These are phyloP conservation scores for Scomber colias DNA, from an alignment of 2,113 vertebrate genomes.

Conservation along the genomic window DNA sequence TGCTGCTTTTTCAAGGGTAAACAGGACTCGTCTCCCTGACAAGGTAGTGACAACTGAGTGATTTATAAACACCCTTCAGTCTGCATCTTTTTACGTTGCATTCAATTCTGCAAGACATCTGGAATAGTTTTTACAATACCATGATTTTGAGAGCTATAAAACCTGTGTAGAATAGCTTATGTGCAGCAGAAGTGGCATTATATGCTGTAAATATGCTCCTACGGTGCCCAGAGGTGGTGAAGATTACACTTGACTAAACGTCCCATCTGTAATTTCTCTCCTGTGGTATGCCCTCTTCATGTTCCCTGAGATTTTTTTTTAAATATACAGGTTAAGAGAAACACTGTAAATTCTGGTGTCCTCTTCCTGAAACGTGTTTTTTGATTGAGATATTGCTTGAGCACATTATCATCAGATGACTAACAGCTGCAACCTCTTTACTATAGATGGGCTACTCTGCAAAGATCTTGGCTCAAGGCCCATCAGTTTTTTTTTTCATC, in stretches of 20 bases:
- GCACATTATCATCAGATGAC: conserved; percentile 15
- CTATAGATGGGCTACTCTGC: conserved; percentile 44
- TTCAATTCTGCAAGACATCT: conserved; percentile 18
- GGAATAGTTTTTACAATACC: background rate
- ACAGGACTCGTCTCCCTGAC: conserved; percentile 73
- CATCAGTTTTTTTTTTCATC: conserved; percentile 44
- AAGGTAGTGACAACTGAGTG: conserved; percentile 60
- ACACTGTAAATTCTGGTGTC: background rate
- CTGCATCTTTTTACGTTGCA: conserved; percentile 3
- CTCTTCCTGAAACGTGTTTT: background rate
- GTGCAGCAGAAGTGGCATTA: conserved; percentile 1
- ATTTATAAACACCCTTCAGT: conserved; percentile 68
- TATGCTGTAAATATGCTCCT: conserved; percentile 13
- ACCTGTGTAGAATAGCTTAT: conserved; percentile 14
- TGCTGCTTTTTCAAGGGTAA: conserved; percentile 84
- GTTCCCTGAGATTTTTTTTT: background rate
- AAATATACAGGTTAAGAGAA: background rate
- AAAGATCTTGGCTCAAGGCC: conserved; percentile 74
- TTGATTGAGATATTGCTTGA: conserved; percentile 29
- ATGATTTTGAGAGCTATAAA: background rate
- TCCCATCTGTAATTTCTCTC: background rate
- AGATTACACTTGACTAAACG: background rate
- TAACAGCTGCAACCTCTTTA: conserved; percentile 67
- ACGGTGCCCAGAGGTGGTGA: conserved; percentile 5
- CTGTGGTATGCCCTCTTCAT: background rate